phyloP scores from a whole-genome alignment of 2,888 invertebrate genomes.

The Mactromeris polynyma region DNA sequence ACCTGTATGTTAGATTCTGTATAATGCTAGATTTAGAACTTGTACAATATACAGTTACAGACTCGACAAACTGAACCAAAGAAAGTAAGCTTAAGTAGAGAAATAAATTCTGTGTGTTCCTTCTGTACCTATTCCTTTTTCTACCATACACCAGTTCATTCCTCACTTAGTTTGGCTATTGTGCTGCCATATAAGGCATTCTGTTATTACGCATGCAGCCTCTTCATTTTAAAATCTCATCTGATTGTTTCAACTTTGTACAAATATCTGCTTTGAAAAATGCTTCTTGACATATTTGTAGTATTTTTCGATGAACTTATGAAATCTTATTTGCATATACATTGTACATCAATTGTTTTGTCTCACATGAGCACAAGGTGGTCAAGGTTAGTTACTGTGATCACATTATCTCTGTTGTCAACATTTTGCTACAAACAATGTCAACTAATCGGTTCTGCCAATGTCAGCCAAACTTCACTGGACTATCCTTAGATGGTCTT shows the following conservation, averaged over 20 bases:
- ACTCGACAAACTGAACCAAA: conserved; percentile 56
- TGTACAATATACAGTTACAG: conserved; percentile 52
- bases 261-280: no score
- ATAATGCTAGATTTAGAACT: conserved; percentile 8
- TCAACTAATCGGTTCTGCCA: no score
- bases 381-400: no score
- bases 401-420: no score
- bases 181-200: not conserved
- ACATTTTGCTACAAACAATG: no score
- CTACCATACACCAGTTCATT: not conserved
- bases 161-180: not conserved
- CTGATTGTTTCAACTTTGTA: not conserved
- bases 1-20: conserved; percentile 8
- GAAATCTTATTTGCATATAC: no score
- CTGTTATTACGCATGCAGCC: not conserved
- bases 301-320: no score
- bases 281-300: no score
- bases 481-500: no score
- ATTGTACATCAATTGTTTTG: no score
- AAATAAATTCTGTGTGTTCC: conserved; percentile 39
- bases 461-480: no score
- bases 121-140: not conserved
- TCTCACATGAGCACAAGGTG: no score
- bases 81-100: conserved; percentile 64
- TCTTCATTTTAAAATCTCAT: not conserved